Evolutionary conservation across 2,113 vertebrate species (phyloP), one percentile per base, ranked within the genome.

Genomic region (Arothron firmamentum): DNA sequence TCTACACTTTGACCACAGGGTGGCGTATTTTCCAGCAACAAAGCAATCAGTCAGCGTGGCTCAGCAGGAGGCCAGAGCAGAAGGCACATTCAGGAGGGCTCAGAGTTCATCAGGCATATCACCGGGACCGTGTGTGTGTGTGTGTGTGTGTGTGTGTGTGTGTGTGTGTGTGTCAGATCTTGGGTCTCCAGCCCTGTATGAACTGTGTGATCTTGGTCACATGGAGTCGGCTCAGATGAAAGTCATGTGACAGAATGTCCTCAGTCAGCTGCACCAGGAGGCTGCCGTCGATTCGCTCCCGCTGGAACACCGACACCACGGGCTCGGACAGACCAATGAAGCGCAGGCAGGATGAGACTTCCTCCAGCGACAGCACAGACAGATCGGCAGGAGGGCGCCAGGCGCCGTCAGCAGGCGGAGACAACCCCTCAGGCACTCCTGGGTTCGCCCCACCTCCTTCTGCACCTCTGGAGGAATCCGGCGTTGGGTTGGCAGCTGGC

Each of bases 131-230:
- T 50, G 69, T 52, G 60, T n/a, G 48, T 52, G 31, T 23, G 21
- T 48, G 62, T 21, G 64, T 59, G 59, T 28, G 60, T 46, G 47
- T 42, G 52, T 51, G 64, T 38, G 31, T 80, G 52, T 38, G 64
- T 59, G 59, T 28, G 60, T 46, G 47, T 42, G 52, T 51, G 64
- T 38, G 31, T 80, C 68, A 98, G 74, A 98, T 96, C 80, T 99
- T 98, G 81, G 96, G 96, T 78, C 97, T 89, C 97, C 97, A 99
- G 72, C 97, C 97, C 85, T 98, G 97, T 87, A 98, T 98, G 81
- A 99, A 98, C 88, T 98, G 96, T 88, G 94, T 94, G 90, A 98
- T 95, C 90, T 99, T 99, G 83, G 96, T 98, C 78, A 98, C 95
- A 74, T 99, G 96, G 52, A 98, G 93, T 75, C 96, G 95, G 85